Base-by-base conservation (phyloP, 2,888 invertebrate genomes). In the Zootermopsis nevadensis region DNA sequence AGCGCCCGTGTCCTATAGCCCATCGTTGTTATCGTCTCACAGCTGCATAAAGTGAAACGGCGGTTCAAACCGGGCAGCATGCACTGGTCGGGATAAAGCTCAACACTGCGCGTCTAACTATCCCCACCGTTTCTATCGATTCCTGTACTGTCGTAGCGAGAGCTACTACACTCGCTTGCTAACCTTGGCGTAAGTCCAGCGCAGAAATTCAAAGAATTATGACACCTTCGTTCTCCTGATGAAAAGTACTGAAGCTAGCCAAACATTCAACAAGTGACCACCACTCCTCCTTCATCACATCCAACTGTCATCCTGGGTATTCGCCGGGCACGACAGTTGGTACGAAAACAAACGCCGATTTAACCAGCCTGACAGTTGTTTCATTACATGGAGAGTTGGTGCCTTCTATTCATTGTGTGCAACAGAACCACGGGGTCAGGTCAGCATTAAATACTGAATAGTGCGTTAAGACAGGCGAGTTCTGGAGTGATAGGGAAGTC, bases 11-110 rank as follows among this genome's bases (percentile, higher is more conserved):
- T 89, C 89, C 90, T 90, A 89, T 89, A 90, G 90, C 89, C 89
- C 90, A 89, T 90, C 89, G 89, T 89, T 90, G 90, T 90, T 90
- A 90, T 90, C 89, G 89, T 90, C 90, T 89, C 90, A 89, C 90
- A 90, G 90, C 90, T 90, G 90, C 90, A 90, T 90, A 90, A 90
- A 90, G 90, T 90, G 85, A 85, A 85, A 85, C 84, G 85, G 85
- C 84, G 85, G 83, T 83, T 82, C 84, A 81, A 82, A 60, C 53
- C 79, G 85, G 80, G 72, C 48, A 42, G 69, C 24, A 19, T n/a
- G 42, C 79, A 42, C 60, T 24, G 35, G 35, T 66, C 72, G 76
- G 84, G 82, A 80, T 81, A 84, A 82, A 84, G 84, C 83, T 19
- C 83, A 66, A 72, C 82, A 81, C 72, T 82, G 82, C 82, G 80